phyloP scores from a whole-genome alignment of 2,113 vertebrate species.

The Polypterus senegalus region DNA sequence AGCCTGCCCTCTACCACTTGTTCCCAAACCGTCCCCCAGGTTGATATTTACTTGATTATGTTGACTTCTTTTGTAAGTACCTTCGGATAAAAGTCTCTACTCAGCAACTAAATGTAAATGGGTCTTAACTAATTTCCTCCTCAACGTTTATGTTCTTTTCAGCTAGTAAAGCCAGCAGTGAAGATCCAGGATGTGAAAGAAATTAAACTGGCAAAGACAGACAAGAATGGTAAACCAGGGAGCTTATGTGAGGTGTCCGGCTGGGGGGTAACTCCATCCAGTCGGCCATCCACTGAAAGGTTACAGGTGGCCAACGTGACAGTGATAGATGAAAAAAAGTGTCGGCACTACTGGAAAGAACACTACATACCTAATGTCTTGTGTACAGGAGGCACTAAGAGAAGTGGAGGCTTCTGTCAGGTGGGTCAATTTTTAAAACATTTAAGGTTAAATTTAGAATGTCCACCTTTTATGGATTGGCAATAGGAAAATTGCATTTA shows the following conservation, averaged over 20 bases:
- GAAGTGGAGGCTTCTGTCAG: slow-evolving; percentile 32
- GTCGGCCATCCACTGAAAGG: fast-evolving
- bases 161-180: too few species aligned
- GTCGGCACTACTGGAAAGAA: not conserved
- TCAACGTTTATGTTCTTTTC: too few species aligned
- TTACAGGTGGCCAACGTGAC: slow-evolving; percentile 26
- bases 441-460: too few species aligned
- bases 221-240: slow-evolving; percentile 36
- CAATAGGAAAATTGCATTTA: too few species aligned
- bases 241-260: slow-evolving; percentile 32
- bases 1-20: too few species aligned
- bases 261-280: slow-evolving; percentile 24
- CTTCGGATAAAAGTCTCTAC: too few species aligned
- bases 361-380: not conserved
- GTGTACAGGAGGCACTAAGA: slow-evolving; percentile 33
- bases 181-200: not conserved
- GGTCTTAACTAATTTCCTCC: too few species aligned
- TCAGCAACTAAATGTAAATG: too few species aligned
- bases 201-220: slow-evolving; percentile 20
- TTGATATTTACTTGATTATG: too few species aligned
- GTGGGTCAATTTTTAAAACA: slow-evolving; percentile 14
- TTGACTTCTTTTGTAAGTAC: too few species aligned
- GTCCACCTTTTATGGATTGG: too few species aligned
- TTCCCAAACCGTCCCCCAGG: too few species aligned
- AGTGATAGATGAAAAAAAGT: slow-evolving; percentile 9